phyloP scores from a whole-genome alignment of 2,888 invertebrate species.

The Bembecia ichneumoniformis region DNA sequence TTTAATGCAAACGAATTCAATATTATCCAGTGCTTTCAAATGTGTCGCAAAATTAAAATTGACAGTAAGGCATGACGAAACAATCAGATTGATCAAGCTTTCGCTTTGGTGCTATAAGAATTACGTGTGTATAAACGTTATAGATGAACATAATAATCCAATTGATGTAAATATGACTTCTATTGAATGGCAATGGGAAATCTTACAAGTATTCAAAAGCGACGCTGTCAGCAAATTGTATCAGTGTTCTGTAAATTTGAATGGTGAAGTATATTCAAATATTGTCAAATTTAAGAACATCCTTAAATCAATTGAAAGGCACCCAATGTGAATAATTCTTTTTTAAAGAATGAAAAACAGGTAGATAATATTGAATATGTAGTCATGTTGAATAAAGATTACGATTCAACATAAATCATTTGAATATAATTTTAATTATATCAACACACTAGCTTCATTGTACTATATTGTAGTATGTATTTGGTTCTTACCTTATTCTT shows the following conservation, averaged over 20 bases:
- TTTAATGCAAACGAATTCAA: constrained; percentile 26
- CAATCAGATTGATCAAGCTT: constrained; percentile 32
- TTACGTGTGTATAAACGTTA: constrained; percentile 40
- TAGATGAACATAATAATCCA: constrained; percentile 23
- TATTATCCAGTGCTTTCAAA: constrained; percentile 18
- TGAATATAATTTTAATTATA: no score
- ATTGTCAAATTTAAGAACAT: constrained; percentile 37
- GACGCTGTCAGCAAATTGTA: constrained; percentile 33
- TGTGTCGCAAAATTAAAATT: constrained; percentile 50
- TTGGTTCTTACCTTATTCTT: no score
- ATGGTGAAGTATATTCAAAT: constrained; percentile 16
- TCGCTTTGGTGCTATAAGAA: constrained; percentile 29
- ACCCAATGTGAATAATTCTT: no score
- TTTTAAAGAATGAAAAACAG: no score
- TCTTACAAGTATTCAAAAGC: constrained; percentile 40
- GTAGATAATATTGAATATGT: no score
- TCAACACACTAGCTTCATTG: no score
- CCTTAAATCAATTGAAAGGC: constrained; percentile 29
- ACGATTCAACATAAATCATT: no score
- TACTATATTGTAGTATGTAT: no score
- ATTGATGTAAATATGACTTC: constrained; percentile 35
- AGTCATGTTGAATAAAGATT: no score
- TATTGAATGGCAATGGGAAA: constrained; percentile 60
- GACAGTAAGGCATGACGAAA: constrained; percentile 34
- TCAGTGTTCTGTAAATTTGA: constrained; percentile 31